Evolutionary conservation across 2,113 vertebrate genomes (phyloP), one percentile per base, ranked within the genome.

Genomic region (Mohoua ochrocephala): DNA sequence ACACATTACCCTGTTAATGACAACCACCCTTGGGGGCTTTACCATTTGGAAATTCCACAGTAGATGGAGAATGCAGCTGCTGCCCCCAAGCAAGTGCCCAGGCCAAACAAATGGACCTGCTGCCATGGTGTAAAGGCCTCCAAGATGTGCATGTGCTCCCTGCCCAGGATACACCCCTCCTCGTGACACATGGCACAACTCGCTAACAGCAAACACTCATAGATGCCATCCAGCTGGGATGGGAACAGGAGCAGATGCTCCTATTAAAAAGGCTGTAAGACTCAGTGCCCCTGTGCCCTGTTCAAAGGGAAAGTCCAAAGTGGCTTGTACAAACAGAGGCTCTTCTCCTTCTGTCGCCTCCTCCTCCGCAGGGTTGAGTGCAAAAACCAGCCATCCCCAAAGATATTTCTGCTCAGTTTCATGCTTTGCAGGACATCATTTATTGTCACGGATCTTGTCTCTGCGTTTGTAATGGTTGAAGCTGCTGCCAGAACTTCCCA

Each of bases 221-320:
- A 86, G 92, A 77, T 23, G 44, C 85, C 87, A 88, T 94, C 92
- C 90, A 90, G 95, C 96, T 96, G 90, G 92, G 93, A 93, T 81
- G 82, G 90, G 87, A 93, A 74, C 22, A 73, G 56, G 82, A 95
- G 90, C 95, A 96, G 95, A 96, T 96, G 95, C 90, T 91, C 70
- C 91, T 87, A 90, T 96, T 96, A 96, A 94, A 95, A 93, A 95
- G 75, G 67, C 91, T 26, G 0, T 93, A 88, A 90, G 90, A 89
- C 73, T 96, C 82, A 77, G 79, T 86, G 92, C 78, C 68, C 87
- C 92, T 73, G 54, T 90, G 87, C 79, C 92, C 79, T 75, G 75
- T 91, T 93, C 93, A 94, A 95, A 96, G 57, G 45, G 54, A 65
- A 97, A 78, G 82, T 92, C 95, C 82, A 83, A 63, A 91, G 92